A percentile compares a stretch with the other conserved stretches of the same genome.
These are phyloP conservation scores for Mylabris sibirica DNA, from an alignment of 2,888 invertebrate species.

Conservation along the genomic window DNA sequence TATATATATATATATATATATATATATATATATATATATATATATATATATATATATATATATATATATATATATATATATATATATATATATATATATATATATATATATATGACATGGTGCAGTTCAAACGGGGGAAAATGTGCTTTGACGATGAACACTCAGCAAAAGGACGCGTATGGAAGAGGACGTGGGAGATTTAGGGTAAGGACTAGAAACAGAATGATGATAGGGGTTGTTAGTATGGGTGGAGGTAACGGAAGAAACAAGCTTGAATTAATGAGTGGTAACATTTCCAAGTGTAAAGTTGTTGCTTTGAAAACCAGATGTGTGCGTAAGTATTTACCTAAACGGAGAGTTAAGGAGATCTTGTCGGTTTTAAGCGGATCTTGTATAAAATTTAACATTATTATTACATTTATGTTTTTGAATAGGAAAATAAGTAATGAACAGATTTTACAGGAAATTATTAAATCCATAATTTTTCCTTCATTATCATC, in stretches of 20 bases:
- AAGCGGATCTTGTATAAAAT: constrained; percentile 40
- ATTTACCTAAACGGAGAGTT: constrained; percentile 50
- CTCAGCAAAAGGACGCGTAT: constrained; percentile 25
- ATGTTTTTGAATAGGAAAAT: constrained; percentile 35
- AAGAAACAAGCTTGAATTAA: constrained; percentile 53
- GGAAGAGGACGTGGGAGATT: not conserved
- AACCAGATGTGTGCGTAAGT: constrained; percentile 53
- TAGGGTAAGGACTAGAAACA: constrained; percentile 15
- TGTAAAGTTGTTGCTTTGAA: constrained; percentile 53
- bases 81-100: too few species aligned
- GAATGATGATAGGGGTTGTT: constrained; percentile 18
- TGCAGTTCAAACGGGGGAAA: constrained; percentile 46
- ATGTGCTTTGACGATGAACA: constrained; percentile 45
- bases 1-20: too few species aligned
- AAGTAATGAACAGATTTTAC: constrained; percentile 40
- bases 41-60: too few species aligned
- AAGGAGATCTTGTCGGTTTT: constrained; percentile 48
- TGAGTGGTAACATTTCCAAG: constrained; percentile 55
- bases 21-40: too few species aligned
- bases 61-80: too few species aligned
- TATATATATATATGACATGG: constrained; percentile 44
- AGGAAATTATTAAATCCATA: constrained; percentile 3
- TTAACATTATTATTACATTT: constrained; percentile 31
- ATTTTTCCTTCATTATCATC: not conserved
- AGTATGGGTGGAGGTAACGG: constrained; percentile 24